Evolutionary conservation across 2,888 invertebrate genomes (phyloP).

Genomic region (Amiota minor): DNA sequence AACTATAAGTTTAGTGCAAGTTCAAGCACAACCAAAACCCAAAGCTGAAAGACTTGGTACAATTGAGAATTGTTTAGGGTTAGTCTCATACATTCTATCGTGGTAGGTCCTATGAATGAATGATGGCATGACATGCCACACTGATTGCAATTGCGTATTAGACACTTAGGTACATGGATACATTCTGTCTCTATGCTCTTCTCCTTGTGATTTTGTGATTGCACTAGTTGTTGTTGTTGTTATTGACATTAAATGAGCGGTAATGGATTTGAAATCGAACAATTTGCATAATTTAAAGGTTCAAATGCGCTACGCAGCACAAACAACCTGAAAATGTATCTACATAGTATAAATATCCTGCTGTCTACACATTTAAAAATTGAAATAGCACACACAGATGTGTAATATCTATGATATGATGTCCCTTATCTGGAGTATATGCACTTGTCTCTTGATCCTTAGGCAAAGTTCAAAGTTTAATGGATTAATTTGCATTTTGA

Average conservation of each 20-base stretch:
- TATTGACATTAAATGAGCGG: slow-evolving; percentile 65
- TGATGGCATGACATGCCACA: slow-evolving; percentile 9
- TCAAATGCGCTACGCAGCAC: slow-evolving; percentile 47
- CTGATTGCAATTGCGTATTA: neutral
- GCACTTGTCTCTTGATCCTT: slow-evolving; percentile 6
- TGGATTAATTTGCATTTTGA: slow-evolving; percentile 55
- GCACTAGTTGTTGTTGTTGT: slow-evolving; percentile 43
- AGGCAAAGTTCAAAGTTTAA: slow-evolving; percentile 38
- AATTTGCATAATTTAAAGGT: slow-evolving; percentile 66
- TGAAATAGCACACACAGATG: slow-evolving; percentile 35
- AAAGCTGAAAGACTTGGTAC: neutral
- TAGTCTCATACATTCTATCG: neutral
- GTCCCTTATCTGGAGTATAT: slow-evolving; percentile 1
- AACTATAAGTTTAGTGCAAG: neutral
- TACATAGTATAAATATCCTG: neutral
- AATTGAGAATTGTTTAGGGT: slow-evolving; percentile 23
- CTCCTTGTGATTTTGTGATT: neutral
- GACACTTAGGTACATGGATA: neutral
- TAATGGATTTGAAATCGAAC: slow-evolving; percentile 68
- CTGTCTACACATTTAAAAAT: slow-evolving; percentile 48
- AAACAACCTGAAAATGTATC: too few relatives aligned
- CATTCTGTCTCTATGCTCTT: neutral
- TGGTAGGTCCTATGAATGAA: neutral
- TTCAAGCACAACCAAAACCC: neutral
- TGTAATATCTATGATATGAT: slow-evolving; percentile 1